Conservation (phyloP, 2,797 vertebrate genomes). For the Characodon lateralis region DNA sequence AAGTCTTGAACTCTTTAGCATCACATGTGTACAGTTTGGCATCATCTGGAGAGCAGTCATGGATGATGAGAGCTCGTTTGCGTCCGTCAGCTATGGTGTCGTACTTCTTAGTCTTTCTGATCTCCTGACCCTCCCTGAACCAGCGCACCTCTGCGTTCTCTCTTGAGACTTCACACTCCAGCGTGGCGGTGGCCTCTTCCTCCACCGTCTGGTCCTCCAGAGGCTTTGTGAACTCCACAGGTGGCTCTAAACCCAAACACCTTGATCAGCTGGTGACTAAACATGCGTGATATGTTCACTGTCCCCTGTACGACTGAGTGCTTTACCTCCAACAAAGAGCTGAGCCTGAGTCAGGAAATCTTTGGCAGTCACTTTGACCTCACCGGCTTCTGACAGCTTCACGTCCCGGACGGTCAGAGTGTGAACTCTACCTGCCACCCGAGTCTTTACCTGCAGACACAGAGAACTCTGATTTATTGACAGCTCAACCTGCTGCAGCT, state of each 20-base stretch:
- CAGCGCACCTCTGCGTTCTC: slow-evolving; percentile 93
- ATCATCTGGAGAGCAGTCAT: slow-evolving; percentile 87
- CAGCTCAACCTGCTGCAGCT: background rate
- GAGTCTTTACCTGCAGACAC: slow-evolving; percentile 86
- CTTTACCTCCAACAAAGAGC: slow-evolving; percentile 89
- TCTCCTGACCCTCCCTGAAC: slow-evolving; percentile 93
- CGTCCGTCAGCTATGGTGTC: slow-evolving; percentile 87
- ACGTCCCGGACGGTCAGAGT: slow-evolving; percentile 90
- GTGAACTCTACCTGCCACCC: slow-evolving; percentile 88
- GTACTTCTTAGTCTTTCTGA: slow-evolving; percentile 95
- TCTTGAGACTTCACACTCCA: slow-evolving; percentile 95
- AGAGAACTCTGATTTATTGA: background rate
- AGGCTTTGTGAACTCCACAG: slow-evolving; percentile 91
- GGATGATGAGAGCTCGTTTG: slow-evolving; percentile 90
- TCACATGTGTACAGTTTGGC: slow-evolving; percentile 93
- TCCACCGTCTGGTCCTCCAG: slow-evolving; percentile 97
- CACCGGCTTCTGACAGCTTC: slow-evolving; percentile 89
- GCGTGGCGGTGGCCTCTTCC: slow-evolving; percentile 89
- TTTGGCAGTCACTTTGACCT: slow-evolving; percentile 90
- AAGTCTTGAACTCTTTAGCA: slow-evolving; percentile 94
- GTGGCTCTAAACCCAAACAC: slow-evolving; percentile 82
- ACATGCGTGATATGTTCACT: background rate
- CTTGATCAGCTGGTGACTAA: background rate
- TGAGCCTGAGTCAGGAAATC: slow-evolving; percentile 93
- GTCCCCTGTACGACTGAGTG: background rate